A percentile compares a stretch with the other conserved stretches of the same genome.
Evolutionary conservation across 2,113 vertebrate genomes (phyloP).

Genomic region (Alouatta palliata): DNA sequence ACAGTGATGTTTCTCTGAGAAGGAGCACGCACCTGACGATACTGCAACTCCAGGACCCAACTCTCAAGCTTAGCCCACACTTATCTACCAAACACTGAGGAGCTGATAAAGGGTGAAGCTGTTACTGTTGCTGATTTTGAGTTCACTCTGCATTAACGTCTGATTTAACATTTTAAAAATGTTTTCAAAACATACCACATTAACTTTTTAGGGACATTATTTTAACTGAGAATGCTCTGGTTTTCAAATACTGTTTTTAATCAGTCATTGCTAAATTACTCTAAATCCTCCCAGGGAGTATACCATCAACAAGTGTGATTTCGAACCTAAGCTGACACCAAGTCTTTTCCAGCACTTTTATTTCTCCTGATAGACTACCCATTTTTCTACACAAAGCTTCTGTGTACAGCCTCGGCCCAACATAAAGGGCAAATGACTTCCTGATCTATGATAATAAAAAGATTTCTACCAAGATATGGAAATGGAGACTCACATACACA

Average conservation of each 20-base stretch:
- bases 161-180: neutral
- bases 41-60: neutral
- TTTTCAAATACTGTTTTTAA: conserved; percentile 26
- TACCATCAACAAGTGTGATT: neutral
- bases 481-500: neutral
- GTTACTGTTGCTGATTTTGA: neutral
- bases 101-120: neutral
- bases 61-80: neutral
- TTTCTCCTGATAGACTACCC: neutral
- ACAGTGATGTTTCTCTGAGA: neutral
- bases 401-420: neutral
- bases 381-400: neutral
- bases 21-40: neutral
- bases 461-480: conserved; percentile 12
- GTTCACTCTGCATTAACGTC: neutral
- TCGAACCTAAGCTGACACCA: neutral
- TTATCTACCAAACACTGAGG: neutral
- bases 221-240: neutral
- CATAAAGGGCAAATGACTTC: neutral
- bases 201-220: neutral
- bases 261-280: neutral
- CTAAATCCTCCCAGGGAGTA: neutral
- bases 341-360: neutral
- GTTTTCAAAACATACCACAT: neutral
- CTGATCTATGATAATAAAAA: neutral